Conservation (phyloP, 2,888 invertebrate species). For the Seira sanloemensis region DNA sequence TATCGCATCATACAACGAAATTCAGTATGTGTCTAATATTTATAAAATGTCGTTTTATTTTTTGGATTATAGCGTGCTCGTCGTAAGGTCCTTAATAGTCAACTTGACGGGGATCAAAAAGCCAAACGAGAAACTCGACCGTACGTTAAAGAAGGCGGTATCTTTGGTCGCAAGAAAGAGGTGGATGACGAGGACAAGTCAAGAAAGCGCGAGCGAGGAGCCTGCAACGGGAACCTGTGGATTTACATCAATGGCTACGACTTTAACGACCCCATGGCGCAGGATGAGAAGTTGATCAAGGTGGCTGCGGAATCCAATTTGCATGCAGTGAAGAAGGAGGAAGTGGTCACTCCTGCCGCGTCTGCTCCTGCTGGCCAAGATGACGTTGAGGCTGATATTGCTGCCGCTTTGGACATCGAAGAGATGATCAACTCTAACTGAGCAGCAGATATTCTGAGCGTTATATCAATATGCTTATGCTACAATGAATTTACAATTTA, state of each 20-base stretch:
- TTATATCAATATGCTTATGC: too few species aligned
- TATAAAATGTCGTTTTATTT: not conserved
- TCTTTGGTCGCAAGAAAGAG: constrained; percentile 67
- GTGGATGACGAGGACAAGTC: constrained; percentile 38
- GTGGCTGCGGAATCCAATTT: too few species aligned
- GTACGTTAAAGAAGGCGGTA: constrained; percentile 67
- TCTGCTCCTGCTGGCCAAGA: too few species aligned
- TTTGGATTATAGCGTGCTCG: not conserved
- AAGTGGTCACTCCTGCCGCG: too few species aligned
- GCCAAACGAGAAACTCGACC: not conserved
- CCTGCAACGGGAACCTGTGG: constrained; percentile 64
- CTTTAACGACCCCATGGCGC: constrained; percentile 54
- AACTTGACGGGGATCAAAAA: constrained; percentile 50
- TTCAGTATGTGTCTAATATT: not conserved
- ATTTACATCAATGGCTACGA: constrained; percentile 62
- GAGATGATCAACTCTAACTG: too few species aligned
- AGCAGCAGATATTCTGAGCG: too few species aligned
- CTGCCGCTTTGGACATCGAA: too few species aligned
- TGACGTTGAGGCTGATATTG: too few species aligned
- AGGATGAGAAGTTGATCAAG: too few species aligned
- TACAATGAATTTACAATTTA: too few species aligned
- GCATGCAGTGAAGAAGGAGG: too few species aligned
- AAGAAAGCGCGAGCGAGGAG: constrained; percentile 58
- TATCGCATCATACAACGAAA: not conserved
- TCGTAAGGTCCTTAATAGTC: not conserved